Percentiles rank a stretch among this genome's conserved stretches.
phyloP scores from a whole-genome alignment of 2,113 vertebrate genomes.

The Ophiodon elongatus region DNA sequence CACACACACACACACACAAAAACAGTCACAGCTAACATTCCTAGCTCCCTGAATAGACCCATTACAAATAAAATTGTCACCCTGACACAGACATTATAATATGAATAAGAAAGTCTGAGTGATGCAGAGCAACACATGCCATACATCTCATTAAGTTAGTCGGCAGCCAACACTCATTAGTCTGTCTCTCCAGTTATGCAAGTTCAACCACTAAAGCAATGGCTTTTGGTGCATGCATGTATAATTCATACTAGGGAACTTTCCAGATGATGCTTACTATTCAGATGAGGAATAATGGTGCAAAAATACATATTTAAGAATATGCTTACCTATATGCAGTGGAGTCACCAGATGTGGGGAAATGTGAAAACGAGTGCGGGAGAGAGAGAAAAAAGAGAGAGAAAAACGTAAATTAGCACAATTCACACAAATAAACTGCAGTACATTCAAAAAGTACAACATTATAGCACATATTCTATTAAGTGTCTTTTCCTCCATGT shows the following conservation, averaged over 20 bases:
- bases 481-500: neutral
- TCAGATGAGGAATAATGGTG: neutral
- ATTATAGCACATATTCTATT: neutral
- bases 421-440: constrained; percentile 4
- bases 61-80: constrained; percentile 43
- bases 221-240: constrained; percentile 23
- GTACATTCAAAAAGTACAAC: neutral
- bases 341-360: constrained; percentile 19
- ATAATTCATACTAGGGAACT: constrained; percentile 14
- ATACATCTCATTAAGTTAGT: constrained; percentile 51
- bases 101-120: constrained; percentile 61
- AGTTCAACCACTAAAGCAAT: constrained; percentile 43
- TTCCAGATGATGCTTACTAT: constrained; percentile 13
- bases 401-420: constrained; percentile 46
- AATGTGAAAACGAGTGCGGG: neutral
- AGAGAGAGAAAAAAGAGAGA: neutral
- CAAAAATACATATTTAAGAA: neutral
- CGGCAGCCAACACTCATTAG: constrained; percentile 44
- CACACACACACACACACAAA: constrained; percentile 15
- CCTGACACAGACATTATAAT: constrained; percentile 45
- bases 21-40: constrained; percentile 20
- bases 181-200: constrained; percentile 38
- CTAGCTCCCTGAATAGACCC: constrained; percentile 31
- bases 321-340: constrained; percentile 67
- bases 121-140: constrained; percentile 58